Conservation (phyloP, 2,888 invertebrate species). For the Micoletzkya japonica region DNA sequence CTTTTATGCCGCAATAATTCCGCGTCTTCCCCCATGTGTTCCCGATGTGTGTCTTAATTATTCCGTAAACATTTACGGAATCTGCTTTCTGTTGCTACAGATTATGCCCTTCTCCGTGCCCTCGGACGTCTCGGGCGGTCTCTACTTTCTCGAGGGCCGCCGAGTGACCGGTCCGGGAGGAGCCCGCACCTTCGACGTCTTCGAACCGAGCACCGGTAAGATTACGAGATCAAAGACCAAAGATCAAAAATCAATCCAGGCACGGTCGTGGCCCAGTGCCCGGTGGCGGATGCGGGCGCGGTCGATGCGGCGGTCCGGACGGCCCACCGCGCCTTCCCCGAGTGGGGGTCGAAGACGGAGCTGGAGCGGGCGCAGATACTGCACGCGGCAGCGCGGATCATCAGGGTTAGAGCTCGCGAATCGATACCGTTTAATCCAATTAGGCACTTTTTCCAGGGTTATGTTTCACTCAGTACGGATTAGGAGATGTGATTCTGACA, state of each 20-base stretch:
- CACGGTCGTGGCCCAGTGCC: slow-evolving; percentile 38
- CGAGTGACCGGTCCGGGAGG: slow-evolving; percentile 31
- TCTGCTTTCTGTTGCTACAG: neutral
- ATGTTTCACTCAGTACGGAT: too few species aligned
- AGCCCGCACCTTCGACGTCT: slow-evolving; percentile 18
- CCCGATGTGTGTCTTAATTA: too few species aligned
- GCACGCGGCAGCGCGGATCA: slow-evolving; percentile 17
- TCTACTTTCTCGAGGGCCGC: slow-evolving; percentile 44
- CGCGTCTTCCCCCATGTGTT: too few species aligned
- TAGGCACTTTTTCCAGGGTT: too few species aligned
- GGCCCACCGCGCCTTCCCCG: slow-evolving; percentile 1
- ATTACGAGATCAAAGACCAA: neutral
- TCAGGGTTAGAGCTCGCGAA: too few species aligned
- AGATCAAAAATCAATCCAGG: slow-evolving; percentile 31
- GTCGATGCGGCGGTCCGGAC: slow-evolving; percentile 37
- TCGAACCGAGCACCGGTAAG: slow-evolving; percentile 25
- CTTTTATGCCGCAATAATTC: too few species aligned
- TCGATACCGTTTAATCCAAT: too few species aligned
- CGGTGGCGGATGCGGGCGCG: slow-evolving; percentile 31
- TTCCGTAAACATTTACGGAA: too few species aligned
- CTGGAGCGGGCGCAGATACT: slow-evolving; percentile 18
- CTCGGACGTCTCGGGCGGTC: slow-evolving; percentile 42
- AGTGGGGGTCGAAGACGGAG: slow-evolving; percentile 25
- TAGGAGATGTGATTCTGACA: too few species aligned
- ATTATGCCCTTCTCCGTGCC: slow-evolving; percentile 37